Evolutionary conservation across 1,140 invertebrate genomes (phyloP), one percentile per base, ranked within the genome.

Genomic region (Hypsibius dujardini): DNA sequence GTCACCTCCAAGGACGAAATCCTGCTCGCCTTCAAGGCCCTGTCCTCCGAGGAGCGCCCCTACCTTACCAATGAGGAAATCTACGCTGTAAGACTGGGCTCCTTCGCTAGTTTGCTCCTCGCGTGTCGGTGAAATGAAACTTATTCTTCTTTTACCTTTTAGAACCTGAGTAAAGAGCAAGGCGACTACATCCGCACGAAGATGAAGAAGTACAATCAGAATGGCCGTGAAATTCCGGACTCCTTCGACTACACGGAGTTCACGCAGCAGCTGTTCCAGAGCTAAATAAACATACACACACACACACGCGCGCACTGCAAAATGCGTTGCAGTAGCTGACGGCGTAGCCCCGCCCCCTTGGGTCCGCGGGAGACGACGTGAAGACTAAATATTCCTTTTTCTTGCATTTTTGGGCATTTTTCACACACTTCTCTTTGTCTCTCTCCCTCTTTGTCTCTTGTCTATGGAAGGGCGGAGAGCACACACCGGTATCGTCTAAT

Each of bases 151-250:
- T 77, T 78, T 75, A 77, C 72, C 73, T 83, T 83, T 69, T 83
- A 98, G 92, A 99, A 99, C 82, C 88, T 99, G 71, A 96, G 92
- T 50, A 96, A 95, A 81, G 94, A 98, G 79, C 98, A 98, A 90
- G 95, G 95, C 70, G 95, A 98, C 79, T 99, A 97, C 79, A 99
- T 95, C 82, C 89, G 96, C 60, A 87, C 87, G 47, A 86, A 91
- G 70, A 99, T 98, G 96, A 96, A 96, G 80, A 90, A 92, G 0
- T 98, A 89, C 79, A 84, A 86, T n/a, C 94, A 95, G 79, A 90
- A 88, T 7, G 93, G 95, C 77, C 85, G 91, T 74, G 85, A 87
- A 72, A 89, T 98, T 70, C 87, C 89, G 69, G 93, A 93, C 76
- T 92, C 94, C 40, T 85, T 97, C 76, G 95, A 98, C 82, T 99